These are phyloP conservation scores for Lamprologus sp. DNA, from an alignment of 2,113 vertebrate genomes.

Conservation along the genomic window DNA sequence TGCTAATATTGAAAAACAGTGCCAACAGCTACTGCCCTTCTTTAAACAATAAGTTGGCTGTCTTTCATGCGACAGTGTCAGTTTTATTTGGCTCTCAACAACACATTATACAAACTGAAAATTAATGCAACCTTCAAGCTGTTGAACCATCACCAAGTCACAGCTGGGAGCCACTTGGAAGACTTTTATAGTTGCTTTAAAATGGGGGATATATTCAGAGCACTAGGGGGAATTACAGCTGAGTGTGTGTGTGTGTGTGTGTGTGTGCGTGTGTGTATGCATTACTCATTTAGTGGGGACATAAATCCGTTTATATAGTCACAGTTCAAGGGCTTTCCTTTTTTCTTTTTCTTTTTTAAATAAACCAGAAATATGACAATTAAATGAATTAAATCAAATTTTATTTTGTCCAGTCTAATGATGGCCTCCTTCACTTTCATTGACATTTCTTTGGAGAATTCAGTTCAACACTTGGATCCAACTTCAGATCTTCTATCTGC, in stretches of 20 bases:
- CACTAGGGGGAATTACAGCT: neutral
- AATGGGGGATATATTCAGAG: constrained; percentile 24
- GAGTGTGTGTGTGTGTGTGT: neutral
- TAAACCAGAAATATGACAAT: neutral
- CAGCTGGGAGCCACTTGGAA: constrained; percentile 44
- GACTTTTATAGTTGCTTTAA: constrained; percentile 22
- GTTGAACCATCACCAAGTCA: constrained; percentile 26
- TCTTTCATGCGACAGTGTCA: neutral
- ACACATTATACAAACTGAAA: constrained; percentile 26
- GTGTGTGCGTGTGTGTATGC: neutral
- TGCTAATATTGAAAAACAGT: neutral
- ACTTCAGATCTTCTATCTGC: neutral
- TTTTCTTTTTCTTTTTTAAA: neutral
- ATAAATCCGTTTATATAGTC: neutral
- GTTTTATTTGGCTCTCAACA: constrained; percentile 12
- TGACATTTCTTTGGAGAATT: neutral
- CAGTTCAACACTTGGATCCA: neutral
- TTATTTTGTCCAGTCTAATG: neutral
- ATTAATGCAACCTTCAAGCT: constrained; percentile 36
- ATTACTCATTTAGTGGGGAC: neutral
- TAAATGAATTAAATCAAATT: neutral
- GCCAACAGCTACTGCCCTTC: neutral
- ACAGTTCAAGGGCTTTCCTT: neutral
- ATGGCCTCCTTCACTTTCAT: neutral
- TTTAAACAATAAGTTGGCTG: constrained; percentile 12